These are phyloP conservation scores for Hydropsyche betteni DNA, from an alignment of 2,888 invertebrate species.

Conservation along the genomic window DNA sequence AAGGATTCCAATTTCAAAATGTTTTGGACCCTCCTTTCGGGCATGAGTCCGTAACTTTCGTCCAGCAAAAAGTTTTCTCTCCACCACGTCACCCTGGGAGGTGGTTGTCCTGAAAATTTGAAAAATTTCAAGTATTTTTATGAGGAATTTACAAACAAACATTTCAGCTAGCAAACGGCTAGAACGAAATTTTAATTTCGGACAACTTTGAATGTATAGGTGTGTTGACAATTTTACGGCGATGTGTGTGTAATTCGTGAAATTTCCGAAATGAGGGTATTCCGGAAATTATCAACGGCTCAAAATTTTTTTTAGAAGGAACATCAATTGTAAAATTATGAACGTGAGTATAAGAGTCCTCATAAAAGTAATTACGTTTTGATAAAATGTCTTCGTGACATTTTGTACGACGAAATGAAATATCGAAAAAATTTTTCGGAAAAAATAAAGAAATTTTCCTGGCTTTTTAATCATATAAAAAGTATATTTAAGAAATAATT, in stretches of 20 bases:
- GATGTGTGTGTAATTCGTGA: too few relatives aligned
- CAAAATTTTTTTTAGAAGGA: too few relatives aligned
- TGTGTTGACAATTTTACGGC: not conserved
- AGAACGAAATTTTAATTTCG: not conserved
- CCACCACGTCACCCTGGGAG: constrained; percentile 74
- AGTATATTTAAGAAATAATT: too few relatives aligned
- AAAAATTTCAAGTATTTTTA: too few relatives aligned
- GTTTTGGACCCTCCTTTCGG: constrained; percentile 67
- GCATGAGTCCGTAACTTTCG: constrained; percentile 66
- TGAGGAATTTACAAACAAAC: too few relatives aligned
- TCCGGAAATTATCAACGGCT: too few relatives aligned
- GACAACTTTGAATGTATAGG: not conserved
- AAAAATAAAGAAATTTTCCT: not conserved
- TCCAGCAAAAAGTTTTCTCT: constrained; percentile 71
- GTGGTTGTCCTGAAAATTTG: constrained; percentile 66
- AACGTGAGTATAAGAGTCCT: not conserved
- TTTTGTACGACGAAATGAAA: constrained; percentile 2
- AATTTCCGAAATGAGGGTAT: too few relatives aligned
- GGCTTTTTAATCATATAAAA: too few relatives aligned
- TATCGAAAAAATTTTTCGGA: not conserved
- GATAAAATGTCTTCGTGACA: constrained; percentile 15
- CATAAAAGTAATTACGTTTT: constrained; percentile 14
- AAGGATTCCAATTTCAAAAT: constrained; percentile 68
- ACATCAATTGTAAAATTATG: too few relatives aligned
- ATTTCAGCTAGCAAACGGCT: not conserved